phyloP scores from a whole-genome alignment of 2,113 vertebrate species.

The Pampusana beccarii region DNA sequence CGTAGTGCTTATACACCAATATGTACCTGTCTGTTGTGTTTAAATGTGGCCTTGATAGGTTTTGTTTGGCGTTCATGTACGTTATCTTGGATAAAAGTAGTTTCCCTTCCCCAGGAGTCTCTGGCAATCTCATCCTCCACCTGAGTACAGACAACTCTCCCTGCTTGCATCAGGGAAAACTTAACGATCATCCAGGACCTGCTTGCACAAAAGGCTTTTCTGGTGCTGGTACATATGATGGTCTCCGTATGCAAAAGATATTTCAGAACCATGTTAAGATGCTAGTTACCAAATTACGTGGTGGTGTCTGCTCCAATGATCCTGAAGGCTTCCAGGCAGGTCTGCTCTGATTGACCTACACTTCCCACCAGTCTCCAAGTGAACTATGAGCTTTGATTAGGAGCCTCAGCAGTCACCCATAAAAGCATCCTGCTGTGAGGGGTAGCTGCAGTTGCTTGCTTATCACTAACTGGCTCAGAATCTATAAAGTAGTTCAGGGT shows the following conservation, averaged over 20 bases:
- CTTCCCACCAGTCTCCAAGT: background rate
- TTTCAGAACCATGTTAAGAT: background rate
- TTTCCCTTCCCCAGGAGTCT: background rate
- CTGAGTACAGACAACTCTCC: background rate
- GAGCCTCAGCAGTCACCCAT: background rate
- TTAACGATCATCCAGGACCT: background rate
- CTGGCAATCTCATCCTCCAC: background rate
- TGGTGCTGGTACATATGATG: background rate
- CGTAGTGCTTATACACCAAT: background rate
- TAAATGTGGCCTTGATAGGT: background rate
- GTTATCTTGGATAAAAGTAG: background rate
- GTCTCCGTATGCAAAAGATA: background rate
- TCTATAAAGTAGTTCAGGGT: background rate
- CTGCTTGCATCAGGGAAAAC: background rate
- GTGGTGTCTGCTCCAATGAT: background rate
- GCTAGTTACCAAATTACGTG: background rate
- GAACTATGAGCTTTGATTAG: background rate
- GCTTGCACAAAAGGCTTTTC: background rate
- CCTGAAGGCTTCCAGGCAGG: background rate
- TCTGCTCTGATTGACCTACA: background rate
- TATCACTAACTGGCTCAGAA: background rate
- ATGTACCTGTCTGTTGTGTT: background rate
- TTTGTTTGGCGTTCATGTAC: background rate
- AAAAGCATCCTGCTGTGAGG: background rate
- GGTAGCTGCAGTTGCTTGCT: background rate